A percentile compares a stretch with the other conserved stretches of the same genome.
Evolutionary conservation across 1,140 invertebrate genomes (phyloP).

Genomic region (Mactra quadrangularis): DNA sequence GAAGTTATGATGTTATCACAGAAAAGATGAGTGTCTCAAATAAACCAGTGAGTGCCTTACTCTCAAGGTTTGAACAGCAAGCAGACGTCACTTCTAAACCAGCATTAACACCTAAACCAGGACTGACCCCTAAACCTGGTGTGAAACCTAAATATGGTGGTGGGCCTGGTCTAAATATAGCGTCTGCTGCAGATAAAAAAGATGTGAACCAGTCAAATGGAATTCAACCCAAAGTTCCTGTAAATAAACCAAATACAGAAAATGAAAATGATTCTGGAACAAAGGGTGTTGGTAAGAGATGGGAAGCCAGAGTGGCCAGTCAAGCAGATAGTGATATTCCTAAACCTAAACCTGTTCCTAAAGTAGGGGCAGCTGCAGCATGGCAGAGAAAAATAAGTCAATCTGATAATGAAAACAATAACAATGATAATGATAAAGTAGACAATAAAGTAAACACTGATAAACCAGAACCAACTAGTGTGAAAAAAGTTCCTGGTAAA

Average conservation of each 20-base stretch:
- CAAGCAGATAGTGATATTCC: neutral
- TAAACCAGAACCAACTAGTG: neutral
- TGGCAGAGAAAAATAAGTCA: neutral
- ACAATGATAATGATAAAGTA: conserved; percentile 27
- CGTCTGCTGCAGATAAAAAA: conserved; percentile 3
- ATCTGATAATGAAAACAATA: neutral
- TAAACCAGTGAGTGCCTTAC: conserved; percentile 9
- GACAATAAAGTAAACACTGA: neutral
- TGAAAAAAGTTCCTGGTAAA: no score
- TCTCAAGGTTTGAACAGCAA: conserved; percentile 15
- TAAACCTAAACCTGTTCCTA: conserved; percentile 16
- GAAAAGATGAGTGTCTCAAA: conserved; percentile 5
- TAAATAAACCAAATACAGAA: neutral
- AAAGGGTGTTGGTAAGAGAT: neutral
- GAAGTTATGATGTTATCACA: conserved; percentile 13
- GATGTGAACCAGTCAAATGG: neutral
- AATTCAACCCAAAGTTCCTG: neutral
- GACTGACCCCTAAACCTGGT: neutral
- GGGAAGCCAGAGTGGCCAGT: no score
- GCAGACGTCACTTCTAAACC: neutral
- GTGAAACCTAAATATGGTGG: conserved; percentile 8
- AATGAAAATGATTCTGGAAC: conserved; percentile 7
- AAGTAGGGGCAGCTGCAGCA: neutral
- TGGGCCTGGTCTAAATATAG: conserved; percentile 15
- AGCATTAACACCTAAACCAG: neutral